Evolutionary conservation across 2,797 vertebrate species (phyloP).

Genomic region (Darevskia mixta): DNA sequence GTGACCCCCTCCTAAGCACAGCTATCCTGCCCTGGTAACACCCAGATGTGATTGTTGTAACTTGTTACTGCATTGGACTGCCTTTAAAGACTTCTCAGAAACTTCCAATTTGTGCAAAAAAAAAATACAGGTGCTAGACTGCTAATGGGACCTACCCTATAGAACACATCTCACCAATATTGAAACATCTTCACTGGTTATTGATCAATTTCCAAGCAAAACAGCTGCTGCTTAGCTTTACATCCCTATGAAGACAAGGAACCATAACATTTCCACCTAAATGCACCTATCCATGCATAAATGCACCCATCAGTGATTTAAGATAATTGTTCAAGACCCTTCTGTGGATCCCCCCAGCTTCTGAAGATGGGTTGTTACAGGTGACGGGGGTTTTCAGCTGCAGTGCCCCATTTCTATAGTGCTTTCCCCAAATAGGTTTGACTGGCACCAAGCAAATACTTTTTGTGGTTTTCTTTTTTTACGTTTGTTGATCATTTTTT

Average conservation of each 20-base stretch:
- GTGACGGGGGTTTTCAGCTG: neutral
- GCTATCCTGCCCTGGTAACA: neutral
- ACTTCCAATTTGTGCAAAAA: neutral
- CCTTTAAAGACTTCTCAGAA: neutral
- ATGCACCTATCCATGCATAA: neutral
- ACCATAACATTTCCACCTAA: neutral
- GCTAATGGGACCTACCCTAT: no score
- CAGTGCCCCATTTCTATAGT: neutral
- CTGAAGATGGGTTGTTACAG: no score
- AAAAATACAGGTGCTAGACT: neutral
- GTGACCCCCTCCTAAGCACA: neutral
- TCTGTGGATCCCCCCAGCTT: neutral
- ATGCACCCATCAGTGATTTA: no score
- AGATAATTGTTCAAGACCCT: no score
- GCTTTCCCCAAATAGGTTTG: neutral
- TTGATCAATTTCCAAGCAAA: neutral
- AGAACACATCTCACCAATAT: neutral
- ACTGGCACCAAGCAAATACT: neutral
- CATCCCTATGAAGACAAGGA: neutral
- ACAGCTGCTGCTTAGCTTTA: neutral
- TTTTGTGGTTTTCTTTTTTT: neutral
- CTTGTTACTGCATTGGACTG: neutral
- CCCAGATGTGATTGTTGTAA: neutral
- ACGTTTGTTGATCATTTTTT: no score
- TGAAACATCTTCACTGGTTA: neutral